These are phyloP conservation scores for Thaumetopoea pityocampa DNA, from an alignment of 1,140 invertebrate species.

Conservation along the genomic window DNA sequence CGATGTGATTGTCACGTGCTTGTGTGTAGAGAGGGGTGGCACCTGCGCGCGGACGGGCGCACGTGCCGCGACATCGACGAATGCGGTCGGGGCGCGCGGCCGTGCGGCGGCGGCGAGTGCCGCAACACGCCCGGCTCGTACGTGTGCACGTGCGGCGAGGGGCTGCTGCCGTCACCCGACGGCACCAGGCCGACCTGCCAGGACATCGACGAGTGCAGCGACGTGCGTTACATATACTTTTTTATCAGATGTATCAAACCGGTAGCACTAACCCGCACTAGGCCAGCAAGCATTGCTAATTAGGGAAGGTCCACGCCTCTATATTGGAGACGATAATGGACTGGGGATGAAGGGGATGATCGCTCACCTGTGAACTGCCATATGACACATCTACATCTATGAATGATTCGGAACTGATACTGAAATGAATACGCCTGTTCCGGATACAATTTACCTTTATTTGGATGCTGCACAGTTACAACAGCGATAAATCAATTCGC, in stretches of 20 bases:
- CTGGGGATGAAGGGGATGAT: no score
- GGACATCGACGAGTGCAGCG: conserved; percentile 84
- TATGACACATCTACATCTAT: no score
- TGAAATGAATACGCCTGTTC: no score
- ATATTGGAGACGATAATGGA: no score
- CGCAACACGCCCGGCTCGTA: conserved; percentile 85
- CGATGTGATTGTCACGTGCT: not conserved
- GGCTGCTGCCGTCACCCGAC: conserved; percentile 79
- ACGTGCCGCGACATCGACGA: conserved; percentile 79
- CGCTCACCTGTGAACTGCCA: no score
- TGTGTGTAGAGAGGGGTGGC: conserved; percentile 71
- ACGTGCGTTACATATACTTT: conserved; percentile 36
- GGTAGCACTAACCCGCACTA: no score
- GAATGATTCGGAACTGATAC: no score
- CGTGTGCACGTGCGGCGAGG: conserved; percentile 85
- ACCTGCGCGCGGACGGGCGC: conserved; percentile 78
- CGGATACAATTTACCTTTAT: no score
- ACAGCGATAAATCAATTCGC: no score
- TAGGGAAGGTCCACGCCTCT: no score
- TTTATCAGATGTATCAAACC: conserved; percentile 9
- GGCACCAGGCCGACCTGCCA: conserved; percentile 78
- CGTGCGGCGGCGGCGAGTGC: conserved; percentile 82
- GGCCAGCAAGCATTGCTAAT: no score
- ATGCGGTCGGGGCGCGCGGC: conserved; percentile 79
- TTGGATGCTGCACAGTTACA: no score